Percentiles rank a stretch among this genome's conserved stretches.
Evolutionary conservation across 2,888 invertebrate species (phyloP).

Genomic region (Hydroisotoma schaefferi): DNA sequence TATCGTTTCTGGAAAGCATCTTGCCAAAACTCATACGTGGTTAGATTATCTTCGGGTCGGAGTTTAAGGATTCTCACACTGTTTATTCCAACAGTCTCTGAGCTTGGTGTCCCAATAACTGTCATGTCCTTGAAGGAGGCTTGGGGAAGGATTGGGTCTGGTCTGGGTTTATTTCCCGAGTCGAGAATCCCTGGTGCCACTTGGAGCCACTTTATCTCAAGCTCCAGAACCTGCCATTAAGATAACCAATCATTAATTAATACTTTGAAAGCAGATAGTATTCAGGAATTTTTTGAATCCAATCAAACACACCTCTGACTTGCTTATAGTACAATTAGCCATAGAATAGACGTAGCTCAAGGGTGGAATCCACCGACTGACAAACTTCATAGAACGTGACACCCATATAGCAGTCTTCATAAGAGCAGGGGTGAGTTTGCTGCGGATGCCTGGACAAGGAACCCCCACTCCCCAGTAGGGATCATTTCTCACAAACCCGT

Average conservation of each 20-base stretch:
- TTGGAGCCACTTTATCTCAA: conserved; percentile 37
- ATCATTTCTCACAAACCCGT: conserved; percentile 42
- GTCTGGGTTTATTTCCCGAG: not conserved
- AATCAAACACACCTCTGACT: conserved; percentile 28
- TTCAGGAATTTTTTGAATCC: too few relatives aligned
- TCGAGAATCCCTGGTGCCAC: conserved; percentile 17
- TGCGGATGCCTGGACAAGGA: conserved; percentile 41
- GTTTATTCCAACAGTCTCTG: conserved; percentile 41
- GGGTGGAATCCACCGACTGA: conserved; percentile 35
- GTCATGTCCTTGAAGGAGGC: conserved; percentile 16
- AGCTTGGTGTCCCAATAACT: conserved; percentile 35
- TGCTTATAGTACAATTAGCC: conserved; percentile 24
- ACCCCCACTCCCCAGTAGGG: conserved; percentile 43
- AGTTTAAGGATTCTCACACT: conserved; percentile 38
- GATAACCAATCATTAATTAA: not conserved
- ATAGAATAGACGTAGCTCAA: conserved; percentile 35
- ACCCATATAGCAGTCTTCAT: conserved; percentile 35
- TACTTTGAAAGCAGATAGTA: not conserved
- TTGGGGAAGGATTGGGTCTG: conserved; percentile 2
- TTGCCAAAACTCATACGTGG: conserved; percentile 26
- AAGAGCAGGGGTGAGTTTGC: conserved; percentile 20
- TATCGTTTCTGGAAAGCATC: conserved; percentile 22
- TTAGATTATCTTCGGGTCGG: conserved; percentile 26
- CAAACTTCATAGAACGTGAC: conserved; percentile 23
- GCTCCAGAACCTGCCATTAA: conserved; percentile 14